Conservation (phyloP, 1,140 invertebrate genomes). For the Dreissena polymorpha region DNA sequence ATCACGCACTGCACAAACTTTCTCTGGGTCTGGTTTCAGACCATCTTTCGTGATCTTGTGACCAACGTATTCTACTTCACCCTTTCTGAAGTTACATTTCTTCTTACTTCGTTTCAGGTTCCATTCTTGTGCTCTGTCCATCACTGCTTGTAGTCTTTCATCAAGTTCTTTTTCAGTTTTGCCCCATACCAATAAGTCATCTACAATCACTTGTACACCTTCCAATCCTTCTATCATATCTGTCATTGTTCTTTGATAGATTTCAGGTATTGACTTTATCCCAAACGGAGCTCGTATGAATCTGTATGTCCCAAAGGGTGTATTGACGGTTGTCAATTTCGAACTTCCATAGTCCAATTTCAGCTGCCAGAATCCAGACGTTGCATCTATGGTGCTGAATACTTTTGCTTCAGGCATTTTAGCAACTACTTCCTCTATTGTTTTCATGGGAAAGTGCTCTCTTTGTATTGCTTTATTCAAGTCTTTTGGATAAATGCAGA, state of each 20-base stretch:
- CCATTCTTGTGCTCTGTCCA: too few relatives aligned
- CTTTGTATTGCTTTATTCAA: slow-evolving; percentile 61
- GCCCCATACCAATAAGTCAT: too few relatives aligned
- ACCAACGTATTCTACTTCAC: slow-evolving; percentile 13
- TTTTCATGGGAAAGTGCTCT: slow-evolving; percentile 61
- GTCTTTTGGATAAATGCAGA: slow-evolving; percentile 66
- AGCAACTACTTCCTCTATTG: too few relatives aligned
- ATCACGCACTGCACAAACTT: slow-evolving; percentile 66
- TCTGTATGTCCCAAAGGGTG: slow-evolving; percentile 53
- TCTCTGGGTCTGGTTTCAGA: slow-evolving; percentile 69
- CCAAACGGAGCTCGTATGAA: slow-evolving; percentile 57
- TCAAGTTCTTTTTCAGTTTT: too few relatives aligned
- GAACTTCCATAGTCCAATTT: too few relatives aligned
- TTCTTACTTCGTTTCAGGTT: too few relatives aligned
- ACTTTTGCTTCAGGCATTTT: too few relatives aligned
- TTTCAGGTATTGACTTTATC: slow-evolving; percentile 71
- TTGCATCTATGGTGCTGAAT: too few relatives aligned
- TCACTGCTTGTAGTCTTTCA: too few relatives aligned
- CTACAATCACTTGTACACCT: too few relatives aligned
- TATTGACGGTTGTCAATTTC: too few relatives aligned
- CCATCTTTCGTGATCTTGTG: slow-evolving; percentile 3
- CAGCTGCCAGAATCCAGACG: too few relatives aligned
- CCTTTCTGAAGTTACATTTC: slow-evolving; percentile 21
- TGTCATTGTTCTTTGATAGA: slow-evolving; percentile 78
- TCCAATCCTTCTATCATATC: slow-evolving; percentile 18